phyloP scores from a whole-genome alignment of 2,113 vertebrate species.

The Gorsachius goisagi region DNA sequence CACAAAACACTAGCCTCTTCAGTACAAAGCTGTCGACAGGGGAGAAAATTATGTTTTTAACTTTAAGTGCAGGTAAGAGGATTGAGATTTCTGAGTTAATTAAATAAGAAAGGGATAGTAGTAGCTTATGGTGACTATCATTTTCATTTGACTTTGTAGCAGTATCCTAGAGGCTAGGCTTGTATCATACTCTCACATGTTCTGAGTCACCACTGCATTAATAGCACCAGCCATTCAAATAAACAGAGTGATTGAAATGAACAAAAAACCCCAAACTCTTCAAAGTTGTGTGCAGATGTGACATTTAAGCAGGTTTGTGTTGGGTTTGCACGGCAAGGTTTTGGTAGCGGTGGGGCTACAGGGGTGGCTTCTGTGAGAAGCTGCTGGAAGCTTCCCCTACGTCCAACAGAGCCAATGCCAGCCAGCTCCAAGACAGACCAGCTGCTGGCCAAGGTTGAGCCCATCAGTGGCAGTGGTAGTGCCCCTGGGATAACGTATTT shows the following conservation, averaged over 20 bases:
- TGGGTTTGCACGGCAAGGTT: not conserved
- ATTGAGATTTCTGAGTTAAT: not conserved
- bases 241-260: not conserved
- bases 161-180: not conserved
- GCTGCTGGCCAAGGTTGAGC: not conserved
- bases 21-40: not conserved
- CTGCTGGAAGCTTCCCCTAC: not conserved
- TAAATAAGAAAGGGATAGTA: not conserved
- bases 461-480: fast-evolving
- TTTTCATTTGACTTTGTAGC: not conserved
- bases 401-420: not conserved
- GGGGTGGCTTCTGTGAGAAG: not conserved
- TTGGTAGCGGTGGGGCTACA: not conserved
- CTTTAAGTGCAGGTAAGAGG: not conserved
- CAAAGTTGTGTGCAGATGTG: not conserved
- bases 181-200: not conserved
- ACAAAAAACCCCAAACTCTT: not conserved
- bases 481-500: not conserved
- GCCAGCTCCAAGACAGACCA: not conserved
- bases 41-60: not conserved
- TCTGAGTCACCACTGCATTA: not conserved
- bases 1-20: not conserved
- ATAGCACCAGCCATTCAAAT: not conserved
- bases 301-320: not conserved
- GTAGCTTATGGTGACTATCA: not conserved